Conservation (phyloP, 2,113 vertebrate genomes). For the Macquaria australasica region DNA sequence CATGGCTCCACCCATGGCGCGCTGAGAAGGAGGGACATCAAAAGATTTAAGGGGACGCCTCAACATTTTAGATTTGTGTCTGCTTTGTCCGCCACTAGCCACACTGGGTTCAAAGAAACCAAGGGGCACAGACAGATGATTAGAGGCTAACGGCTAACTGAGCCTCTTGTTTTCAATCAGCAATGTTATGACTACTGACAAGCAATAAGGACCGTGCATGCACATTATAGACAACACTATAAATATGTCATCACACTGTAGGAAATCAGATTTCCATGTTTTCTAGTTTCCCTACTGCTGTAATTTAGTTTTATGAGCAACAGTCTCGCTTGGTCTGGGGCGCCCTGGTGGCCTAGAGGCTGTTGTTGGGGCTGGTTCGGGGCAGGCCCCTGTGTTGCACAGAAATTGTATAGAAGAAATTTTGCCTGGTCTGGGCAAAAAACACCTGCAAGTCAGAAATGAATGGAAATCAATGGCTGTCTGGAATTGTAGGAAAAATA, state of each 20-base stretch:
- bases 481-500: not conserved
- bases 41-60: not conserved
- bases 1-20: constrained; percentile 44
- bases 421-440: not conserved
- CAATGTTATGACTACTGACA: not conserved
- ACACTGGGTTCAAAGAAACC: not conserved
- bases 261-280: not conserved
- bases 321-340: not conserved
- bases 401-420: not conserved
- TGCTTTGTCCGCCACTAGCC: not conserved
- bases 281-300: not conserved
- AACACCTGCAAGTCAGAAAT: not conserved
- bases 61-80: not conserved
- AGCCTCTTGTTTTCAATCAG: not conserved
- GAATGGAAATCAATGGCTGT: not conserved
- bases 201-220: not conserved
- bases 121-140: not conserved
- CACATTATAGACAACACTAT: not conserved
- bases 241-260: not conserved
- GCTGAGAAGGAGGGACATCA: constrained; percentile 26
- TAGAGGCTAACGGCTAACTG: not conserved
- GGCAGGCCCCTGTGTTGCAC: not conserved
- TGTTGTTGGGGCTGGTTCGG: not conserved
- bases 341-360: too few relatives aligned
- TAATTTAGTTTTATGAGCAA: not conserved